These are phyloP conservation scores for Peromyscus californicus DNA, from an alignment of 2,113 vertebrate species.

Conservation along the genomic window DNA sequence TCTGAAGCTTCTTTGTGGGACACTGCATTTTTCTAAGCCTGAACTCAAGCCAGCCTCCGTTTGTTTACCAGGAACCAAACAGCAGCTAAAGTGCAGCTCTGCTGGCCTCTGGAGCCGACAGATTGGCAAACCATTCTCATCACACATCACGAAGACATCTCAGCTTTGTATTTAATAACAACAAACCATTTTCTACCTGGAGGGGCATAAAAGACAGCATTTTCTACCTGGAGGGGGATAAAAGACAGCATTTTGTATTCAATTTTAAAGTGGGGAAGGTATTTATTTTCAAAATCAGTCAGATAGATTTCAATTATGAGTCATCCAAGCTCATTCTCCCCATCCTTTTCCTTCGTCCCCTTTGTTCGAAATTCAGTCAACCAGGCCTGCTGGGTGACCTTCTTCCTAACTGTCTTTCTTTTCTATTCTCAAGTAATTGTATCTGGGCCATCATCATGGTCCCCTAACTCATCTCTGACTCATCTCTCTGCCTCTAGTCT, in stretches of 20 bases:
- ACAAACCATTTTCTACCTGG: not conserved
- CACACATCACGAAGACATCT: not conserved
- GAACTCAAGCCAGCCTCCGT: not conserved
- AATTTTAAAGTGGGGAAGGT: not conserved
- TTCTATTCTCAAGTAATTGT: not conserved
- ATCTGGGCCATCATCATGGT: not conserved
- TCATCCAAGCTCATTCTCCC: not conserved
- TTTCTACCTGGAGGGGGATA: not conserved
- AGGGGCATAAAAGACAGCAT: not conserved
- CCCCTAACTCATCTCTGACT: not conserved
- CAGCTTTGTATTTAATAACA: not conserved
- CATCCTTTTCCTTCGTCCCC: not conserved
- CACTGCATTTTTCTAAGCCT: not conserved
- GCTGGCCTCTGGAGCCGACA: not conserved
- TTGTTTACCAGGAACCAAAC: not conserved
- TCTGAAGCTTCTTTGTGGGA: not conserved
- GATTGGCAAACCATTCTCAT: not conserved
- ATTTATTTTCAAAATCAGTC: conserved; percentile 16
- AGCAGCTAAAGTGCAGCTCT: not conserved
- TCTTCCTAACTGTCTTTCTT: not conserved
- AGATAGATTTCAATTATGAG: conserved; percentile 25
- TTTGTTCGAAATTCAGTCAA: not conserved
- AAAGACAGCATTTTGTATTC: not conserved
- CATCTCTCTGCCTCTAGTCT: not conserved
- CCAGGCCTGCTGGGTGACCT: not conserved